phyloP scores from a whole-genome alignment of 2,113 vertebrate genomes.

The Grallaria varia region DNA sequence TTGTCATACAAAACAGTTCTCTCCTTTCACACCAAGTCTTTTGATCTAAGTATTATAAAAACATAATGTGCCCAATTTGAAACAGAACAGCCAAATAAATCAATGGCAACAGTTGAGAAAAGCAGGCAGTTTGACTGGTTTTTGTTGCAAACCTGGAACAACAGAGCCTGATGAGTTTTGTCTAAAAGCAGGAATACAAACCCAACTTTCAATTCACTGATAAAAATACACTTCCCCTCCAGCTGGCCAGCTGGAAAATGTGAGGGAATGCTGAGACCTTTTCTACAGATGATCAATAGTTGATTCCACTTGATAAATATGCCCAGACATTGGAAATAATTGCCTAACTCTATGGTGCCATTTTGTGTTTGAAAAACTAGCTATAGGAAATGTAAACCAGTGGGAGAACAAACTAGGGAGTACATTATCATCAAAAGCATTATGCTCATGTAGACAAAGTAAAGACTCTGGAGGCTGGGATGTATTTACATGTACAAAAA shows the following conservation, averaged over 20 bases:
- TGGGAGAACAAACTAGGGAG: conserved; percentile 24
- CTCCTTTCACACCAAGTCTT: background rate
- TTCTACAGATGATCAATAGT: conserved; percentile 42
- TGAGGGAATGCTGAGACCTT: conserved; percentile 7
- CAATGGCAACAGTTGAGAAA: background rate
- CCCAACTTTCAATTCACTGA: background rate
- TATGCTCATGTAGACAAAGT: background rate
- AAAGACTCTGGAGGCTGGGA: background rate
- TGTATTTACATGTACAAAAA: background rate
- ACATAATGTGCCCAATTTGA: background rate
- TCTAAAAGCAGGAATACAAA: background rate
- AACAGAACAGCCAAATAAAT: background rate
- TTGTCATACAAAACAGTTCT: background rate
- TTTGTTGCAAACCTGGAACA: background rate
- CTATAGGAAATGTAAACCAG: conserved; percentile 3
- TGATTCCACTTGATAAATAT: conserved; percentile 48
- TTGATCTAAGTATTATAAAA: background rate
- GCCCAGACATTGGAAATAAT: conserved; percentile 39
- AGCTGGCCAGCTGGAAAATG: background rate
- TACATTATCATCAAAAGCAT: conserved; percentile 7
- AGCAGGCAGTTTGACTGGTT: background rate
- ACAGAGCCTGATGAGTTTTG: background rate
- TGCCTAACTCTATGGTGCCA: background rate
- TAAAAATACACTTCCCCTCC: background rate
- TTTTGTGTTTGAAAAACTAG: background rate